A percentile compares a stretch with the other conserved stretches of the same genome.
phyloP scores from a whole-genome alignment of 2,888 invertebrate genomes.

The Ornithoptera alexandrae region DNA sequence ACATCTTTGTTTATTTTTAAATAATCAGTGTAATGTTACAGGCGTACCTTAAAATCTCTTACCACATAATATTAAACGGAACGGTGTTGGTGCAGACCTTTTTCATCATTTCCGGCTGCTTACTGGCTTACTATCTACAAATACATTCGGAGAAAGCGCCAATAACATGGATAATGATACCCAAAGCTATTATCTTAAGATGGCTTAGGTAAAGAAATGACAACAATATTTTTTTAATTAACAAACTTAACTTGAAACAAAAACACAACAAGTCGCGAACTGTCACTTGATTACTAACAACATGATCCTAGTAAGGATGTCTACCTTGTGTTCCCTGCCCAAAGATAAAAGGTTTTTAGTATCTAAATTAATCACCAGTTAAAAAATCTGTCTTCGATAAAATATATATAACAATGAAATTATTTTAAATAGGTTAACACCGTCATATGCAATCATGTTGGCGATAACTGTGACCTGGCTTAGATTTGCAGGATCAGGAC shows the following conservation, averaged over 20 bases:
- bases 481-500: constrained; percentile 52
- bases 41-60: constrained; percentile 38
- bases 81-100: constrained; percentile 43
- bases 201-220: constrained; percentile 41
- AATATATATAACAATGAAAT: neutral
- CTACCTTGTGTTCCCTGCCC: too few species aligned
- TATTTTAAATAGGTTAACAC: constrained; percentile 37
- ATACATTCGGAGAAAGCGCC: constrained; percentile 35
- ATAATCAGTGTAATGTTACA: constrained; percentile 14
- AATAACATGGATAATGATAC: constrained; percentile 39
- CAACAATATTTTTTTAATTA: neutral
- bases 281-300: too few species aligned
- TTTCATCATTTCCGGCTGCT: constrained; percentile 45
- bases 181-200: constrained; percentile 37
- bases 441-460: constrained; percentile 36
- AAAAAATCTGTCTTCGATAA: neutral
- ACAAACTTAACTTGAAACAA: neutral
- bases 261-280: neutral
- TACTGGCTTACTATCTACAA: constrained; percentile 43
- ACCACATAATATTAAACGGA: constrained; percentile 41
- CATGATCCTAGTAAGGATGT: too few species aligned
- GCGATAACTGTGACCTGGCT: constrained; percentile 45
- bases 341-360: neutral
- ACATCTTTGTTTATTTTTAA: too few species aligned
- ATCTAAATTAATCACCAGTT: neutral